These are phyloP conservation scores for Trachurus trachurus DNA, from an alignment of 2,797 vertebrate species.

Conservation along the genomic window DNA sequence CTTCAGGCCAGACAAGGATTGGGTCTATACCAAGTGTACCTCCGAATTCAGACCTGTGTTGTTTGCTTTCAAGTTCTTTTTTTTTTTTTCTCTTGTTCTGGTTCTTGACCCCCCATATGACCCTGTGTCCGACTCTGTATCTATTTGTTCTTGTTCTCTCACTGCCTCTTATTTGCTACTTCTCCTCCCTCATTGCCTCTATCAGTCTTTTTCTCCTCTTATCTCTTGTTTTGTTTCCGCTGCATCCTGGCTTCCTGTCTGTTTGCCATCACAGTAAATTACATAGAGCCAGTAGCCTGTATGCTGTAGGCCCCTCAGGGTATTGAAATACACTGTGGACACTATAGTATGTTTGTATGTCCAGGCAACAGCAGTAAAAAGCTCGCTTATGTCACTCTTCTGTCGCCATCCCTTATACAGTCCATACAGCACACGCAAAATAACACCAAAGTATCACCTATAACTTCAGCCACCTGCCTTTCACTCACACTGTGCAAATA, in stretches of 20 bases:
- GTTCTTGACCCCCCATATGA: conserved; percentile 15
- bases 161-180: conserved; percentile 8
- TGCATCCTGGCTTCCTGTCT: conserved; percentile 1
- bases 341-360: conserved; percentile 27
- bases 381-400: conserved; percentile 19
- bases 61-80: conserved; percentile 10
- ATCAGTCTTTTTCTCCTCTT: conserved; percentile 28
- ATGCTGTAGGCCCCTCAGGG: conserved; percentile 27
- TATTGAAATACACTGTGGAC: conserved; percentile 53
- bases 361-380: conserved; percentile 31
- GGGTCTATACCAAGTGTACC: conserved; percentile 12
- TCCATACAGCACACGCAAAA: not conserved
- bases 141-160: conserved; percentile 20
- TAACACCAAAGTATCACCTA: not conserved
- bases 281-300: conserved; percentile 51
- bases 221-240: conserved; percentile 30
- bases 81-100: conserved; percentile 1
- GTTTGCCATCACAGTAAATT: conserved; percentile 47
- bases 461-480: conserved; percentile 45
- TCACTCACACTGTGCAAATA: conserved; percentile 12
- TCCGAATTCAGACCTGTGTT: conserved; percentile 32
- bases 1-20: conserved; percentile 36
- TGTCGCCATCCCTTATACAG: conserved; percentile 1
- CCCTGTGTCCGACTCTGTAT: conserved; percentile 25
- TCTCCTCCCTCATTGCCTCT: conserved; percentile 15